Evolutionary conservation across 1,140 invertebrate genomes (phyloP).

Genomic region (Cotesia chilonis): DNA sequence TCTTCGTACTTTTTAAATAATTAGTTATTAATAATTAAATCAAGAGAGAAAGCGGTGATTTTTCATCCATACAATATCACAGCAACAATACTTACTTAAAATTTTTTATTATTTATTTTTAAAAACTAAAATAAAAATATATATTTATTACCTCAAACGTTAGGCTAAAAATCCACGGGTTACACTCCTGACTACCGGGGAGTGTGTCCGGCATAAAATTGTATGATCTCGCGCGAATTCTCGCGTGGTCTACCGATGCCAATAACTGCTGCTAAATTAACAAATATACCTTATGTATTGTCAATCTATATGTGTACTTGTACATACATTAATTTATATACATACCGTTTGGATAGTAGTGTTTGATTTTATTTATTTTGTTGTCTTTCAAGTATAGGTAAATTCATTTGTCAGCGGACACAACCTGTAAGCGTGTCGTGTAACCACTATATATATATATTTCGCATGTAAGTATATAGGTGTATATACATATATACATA

Average conservation of each 20-base stretch:
- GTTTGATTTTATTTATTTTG: slow-evolving; percentile 27
- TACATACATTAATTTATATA: not conserved
- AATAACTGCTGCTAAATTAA: slow-evolving; percentile 2
- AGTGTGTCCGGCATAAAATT: slow-evolving; percentile 25
- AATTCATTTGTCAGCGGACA: slow-evolving; percentile 32
- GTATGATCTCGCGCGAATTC: slow-evolving; percentile 22
- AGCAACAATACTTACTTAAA: too few relatives aligned
- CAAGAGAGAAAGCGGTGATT: too few relatives aligned
- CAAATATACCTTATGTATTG: slow-evolving; percentile 8
- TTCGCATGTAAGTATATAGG: slow-evolving; percentile 19
- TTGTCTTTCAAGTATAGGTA: slow-evolving; percentile 41
- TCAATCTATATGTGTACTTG: not conserved
- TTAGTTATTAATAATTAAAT: too few relatives aligned
- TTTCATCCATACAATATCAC: too few relatives aligned
- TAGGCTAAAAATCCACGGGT: not conserved
- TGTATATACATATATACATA: slow-evolving; percentile 46
- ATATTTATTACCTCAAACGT: not conserved
- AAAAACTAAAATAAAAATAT: too few relatives aligned
- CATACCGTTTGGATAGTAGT: not conserved
- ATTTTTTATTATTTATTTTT: too few relatives aligned
- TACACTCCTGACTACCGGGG: slow-evolving; percentile 21
- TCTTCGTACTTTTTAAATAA: too few relatives aligned
- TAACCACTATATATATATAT: not conserved
- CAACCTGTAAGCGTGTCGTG: slow-evolving; percentile 23
- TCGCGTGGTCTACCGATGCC: slow-evolving; percentile 14